A percentile compares a stretch with the other conserved stretches of the same genome.
Evolutionary conservation across 2,797 vertebrate genomes (phyloP).

Genomic region (Typhlichthys eigenmanni): DNA sequence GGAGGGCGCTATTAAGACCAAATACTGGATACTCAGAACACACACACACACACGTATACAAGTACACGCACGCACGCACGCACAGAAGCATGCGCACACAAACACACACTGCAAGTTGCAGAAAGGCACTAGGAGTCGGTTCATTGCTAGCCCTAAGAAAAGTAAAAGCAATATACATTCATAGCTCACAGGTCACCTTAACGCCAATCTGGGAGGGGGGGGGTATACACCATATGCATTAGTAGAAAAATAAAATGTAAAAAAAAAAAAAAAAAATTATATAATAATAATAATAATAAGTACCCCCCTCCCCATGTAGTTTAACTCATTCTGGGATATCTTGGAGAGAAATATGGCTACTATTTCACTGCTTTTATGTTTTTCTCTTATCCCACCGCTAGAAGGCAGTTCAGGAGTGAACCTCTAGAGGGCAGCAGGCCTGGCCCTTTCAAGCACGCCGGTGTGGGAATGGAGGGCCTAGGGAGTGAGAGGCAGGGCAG

Average conservation of each 20-base stretch:
- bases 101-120: slow-evolving; percentile 58
- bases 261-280: not conserved
- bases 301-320: slow-evolving; percentile 62
- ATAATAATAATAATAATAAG: slow-evolving; percentile 18
- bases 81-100: too few relatives aligned
- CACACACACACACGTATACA: slow-evolving; percentile 16
- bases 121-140: slow-evolving; percentile 81
- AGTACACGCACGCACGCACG: too few relatives aligned
- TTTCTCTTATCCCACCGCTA: slow-evolving; percentile 34
- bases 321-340: slow-evolving; percentile 60
- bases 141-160: slow-evolving; percentile 75
- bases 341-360: slow-evolving; percentile 77
- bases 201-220: slow-evolving; percentile 51
- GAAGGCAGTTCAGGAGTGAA: slow-evolving; percentile 70
- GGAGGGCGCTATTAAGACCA: slow-evolving; percentile 68
- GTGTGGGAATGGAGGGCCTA: slow-evolving; percentile 47
- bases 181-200: slow-evolving; percentile 69
- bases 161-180: slow-evolving; percentile 78
- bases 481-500: slow-evolving; percentile 44
- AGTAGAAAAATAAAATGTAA: slow-evolving; percentile 84
- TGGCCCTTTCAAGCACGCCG: slow-evolving; percentile 69
- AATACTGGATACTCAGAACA: slow-evolving; percentile 71
- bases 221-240: slow-evolving; percentile 77
- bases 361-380: slow-evolving; percentile 53
- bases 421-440: slow-evolving; percentile 53